Conservation (phyloP, 2,888 invertebrate species). For the Lithophane semibrunnea region DNA sequence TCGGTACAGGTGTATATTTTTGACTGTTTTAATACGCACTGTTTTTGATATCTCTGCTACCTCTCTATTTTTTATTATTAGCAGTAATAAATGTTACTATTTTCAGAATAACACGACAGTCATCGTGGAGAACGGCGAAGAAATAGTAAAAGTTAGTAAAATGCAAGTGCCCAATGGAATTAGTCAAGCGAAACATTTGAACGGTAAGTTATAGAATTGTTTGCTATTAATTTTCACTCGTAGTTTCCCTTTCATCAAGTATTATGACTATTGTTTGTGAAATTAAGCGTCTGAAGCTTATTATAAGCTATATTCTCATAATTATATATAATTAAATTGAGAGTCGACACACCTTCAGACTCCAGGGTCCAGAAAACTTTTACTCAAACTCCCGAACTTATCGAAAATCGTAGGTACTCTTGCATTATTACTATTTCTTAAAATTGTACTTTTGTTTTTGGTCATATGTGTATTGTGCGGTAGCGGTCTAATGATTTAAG, state of each 20-base stretch:
- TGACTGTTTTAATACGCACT: not conserved
- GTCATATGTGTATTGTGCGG: not conserved
- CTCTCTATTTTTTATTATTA: not conserved
- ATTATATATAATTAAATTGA: too few relatives aligned
- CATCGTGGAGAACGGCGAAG: conserved; percentile 81
- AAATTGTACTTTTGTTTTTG: not conserved
- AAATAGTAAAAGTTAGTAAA: conserved; percentile 78
- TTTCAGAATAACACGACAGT: conserved; percentile 78
- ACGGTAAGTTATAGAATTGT: conserved; percentile 74
- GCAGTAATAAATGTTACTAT: conserved; percentile 39
- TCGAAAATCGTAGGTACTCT: not conserved
- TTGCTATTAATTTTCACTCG: not conserved
- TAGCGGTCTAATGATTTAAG: not conserved
- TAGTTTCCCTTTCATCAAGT: not conserved
- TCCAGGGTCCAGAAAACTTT: not conserved
- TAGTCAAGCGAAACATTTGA: conserved; percentile 76
- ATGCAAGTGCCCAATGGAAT: conserved; percentile 83
- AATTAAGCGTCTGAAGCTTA: not conserved
- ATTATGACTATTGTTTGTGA: not conserved
- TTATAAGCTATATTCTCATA: not conserved
- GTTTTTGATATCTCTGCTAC: not conserved
- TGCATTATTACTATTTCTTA: not conserved
- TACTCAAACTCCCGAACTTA: too few relatives aligned
- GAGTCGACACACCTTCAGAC: not conserved
- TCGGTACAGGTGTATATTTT: not conserved